Conservation (phyloP, 2,797 vertebrate genomes). For the Malacoctenus gilli region DNA sequence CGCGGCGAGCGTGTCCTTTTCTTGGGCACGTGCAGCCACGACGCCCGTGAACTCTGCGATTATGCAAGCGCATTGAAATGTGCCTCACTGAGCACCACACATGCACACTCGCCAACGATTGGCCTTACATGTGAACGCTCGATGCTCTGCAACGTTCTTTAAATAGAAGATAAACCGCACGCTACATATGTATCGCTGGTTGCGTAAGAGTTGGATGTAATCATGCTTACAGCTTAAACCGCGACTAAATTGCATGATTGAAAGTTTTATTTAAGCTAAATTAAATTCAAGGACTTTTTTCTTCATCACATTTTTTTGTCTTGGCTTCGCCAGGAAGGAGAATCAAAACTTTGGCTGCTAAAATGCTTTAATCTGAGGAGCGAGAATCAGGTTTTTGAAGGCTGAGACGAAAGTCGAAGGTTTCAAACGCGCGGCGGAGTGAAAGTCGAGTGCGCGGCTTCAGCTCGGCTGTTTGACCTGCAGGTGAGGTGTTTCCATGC, state of each 20-base stretch:
- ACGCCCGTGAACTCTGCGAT: conserved; percentile 3
- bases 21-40: not conserved
- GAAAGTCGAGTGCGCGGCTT: too few relatives aligned
- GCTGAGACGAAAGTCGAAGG: too few relatives aligned
- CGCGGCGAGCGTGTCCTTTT: not conserved
- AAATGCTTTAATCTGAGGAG: too few relatives aligned
- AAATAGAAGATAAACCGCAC: conserved; percentile 5
- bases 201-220: conserved; percentile 9
- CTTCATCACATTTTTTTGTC: not conserved
- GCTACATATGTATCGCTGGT: not conserved
- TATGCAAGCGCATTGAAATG: conserved; percentile 24
- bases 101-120: conserved; percentile 4
- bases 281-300: not conserved
- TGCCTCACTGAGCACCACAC: conserved; percentile 32
- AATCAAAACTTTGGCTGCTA: too few relatives aligned
- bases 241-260: not conserved
- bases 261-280: not conserved
- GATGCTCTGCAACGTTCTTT: not conserved
- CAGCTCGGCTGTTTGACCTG: too few relatives aligned
- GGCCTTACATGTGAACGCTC: not conserved
- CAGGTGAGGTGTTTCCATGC: too few relatives aligned
- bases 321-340: not conserved
- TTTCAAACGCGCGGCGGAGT: too few relatives aligned
- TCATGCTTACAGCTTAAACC: not conserved
- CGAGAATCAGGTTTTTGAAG: too few relatives aligned